These are phyloP conservation scores for Salvator merianae DNA, from an alignment of 2,113 vertebrate species.

Conservation along the genomic window DNA sequence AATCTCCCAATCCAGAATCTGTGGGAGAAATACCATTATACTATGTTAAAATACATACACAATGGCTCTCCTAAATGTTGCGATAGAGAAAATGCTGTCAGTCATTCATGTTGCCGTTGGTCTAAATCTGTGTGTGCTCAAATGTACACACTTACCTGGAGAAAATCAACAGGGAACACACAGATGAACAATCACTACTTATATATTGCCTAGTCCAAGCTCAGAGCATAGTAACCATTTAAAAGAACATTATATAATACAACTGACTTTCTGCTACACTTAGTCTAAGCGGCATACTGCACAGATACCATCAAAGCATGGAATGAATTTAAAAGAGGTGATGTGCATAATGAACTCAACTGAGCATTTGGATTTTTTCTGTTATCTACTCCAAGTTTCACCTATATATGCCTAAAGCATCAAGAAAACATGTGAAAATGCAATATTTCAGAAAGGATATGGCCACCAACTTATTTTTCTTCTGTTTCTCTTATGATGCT, in stretches of 20 bases:
- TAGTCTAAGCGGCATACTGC: neutral
- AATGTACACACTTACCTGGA: too few relatives aligned
- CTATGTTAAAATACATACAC: too few relatives aligned
- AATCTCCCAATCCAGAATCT: neutral
- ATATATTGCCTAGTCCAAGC: neutral
- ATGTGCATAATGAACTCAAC: too few relatives aligned
- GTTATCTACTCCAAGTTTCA: neutral
- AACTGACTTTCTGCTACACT: neutral
- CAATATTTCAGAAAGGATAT: neutral
- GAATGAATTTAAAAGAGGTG: neutral
- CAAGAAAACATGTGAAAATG: neutral
- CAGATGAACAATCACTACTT: too few relatives aligned
- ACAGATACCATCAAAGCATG: neutral
- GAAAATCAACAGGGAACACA: neutral
- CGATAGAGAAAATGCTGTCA: neutral
- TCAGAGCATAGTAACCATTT: neutral
- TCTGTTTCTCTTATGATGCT: neutral
- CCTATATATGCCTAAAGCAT: neutral
- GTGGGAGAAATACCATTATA: neutral
- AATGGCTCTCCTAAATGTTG: neutral
- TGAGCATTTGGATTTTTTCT: neutral
- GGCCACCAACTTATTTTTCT: neutral
- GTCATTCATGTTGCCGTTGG: neutral
- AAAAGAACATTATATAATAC: neutral
- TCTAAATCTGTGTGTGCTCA: neutral